These are phyloP conservation scores for Lophius americanus DNA, from an alignment of 2,797 vertebrate species.

Conservation along the genomic window DNA sequence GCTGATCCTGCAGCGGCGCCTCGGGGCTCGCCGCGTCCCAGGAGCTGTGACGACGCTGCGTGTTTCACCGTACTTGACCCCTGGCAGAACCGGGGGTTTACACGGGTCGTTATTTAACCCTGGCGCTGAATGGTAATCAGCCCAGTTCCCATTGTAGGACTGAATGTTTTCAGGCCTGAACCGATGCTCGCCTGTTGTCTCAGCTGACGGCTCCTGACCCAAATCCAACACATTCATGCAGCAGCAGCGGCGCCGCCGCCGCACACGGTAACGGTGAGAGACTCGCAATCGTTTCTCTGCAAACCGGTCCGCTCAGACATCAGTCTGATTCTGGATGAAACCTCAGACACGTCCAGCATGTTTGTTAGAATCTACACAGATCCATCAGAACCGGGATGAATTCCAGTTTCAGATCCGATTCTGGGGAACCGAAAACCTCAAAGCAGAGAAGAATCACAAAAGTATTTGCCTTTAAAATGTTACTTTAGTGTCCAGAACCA, in stretches of 20 bases:
- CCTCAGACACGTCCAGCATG: too few relatives aligned
- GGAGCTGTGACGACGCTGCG: constrained; percentile 32
- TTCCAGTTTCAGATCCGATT: too few relatives aligned
- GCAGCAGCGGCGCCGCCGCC: constrained; percentile 8
- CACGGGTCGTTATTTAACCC: constrained; percentile 45
- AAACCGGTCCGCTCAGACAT: not conserved
- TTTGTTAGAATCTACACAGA: too few relatives aligned
- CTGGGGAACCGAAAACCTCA: too few relatives aligned
- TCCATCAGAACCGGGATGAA: too few relatives aligned
- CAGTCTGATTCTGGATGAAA: not conserved
- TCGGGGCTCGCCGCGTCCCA: constrained; percentile 43
- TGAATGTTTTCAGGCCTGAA: constrained; percentile 15
- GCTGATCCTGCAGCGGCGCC: constrained; percentile 59
- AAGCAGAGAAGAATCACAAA: too few relatives aligned
- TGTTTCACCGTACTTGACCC: constrained; percentile 60
- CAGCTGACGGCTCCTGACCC: not conserved
- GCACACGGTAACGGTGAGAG: not conserved
- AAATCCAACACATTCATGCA: constrained; percentile 6
- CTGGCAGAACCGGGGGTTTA: constrained; percentile 16
- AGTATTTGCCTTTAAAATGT: too few relatives aligned
- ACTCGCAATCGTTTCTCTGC: not conserved
- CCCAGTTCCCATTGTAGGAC: constrained; percentile 7
- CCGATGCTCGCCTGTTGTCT: not conserved
- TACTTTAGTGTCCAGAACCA: too few relatives aligned
- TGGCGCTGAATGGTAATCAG: constrained; percentile 27